These are phyloP conservation scores for Platycnemis pennipes DNA, from an alignment of 2,888 invertebrate species.

Conservation along the genomic window DNA sequence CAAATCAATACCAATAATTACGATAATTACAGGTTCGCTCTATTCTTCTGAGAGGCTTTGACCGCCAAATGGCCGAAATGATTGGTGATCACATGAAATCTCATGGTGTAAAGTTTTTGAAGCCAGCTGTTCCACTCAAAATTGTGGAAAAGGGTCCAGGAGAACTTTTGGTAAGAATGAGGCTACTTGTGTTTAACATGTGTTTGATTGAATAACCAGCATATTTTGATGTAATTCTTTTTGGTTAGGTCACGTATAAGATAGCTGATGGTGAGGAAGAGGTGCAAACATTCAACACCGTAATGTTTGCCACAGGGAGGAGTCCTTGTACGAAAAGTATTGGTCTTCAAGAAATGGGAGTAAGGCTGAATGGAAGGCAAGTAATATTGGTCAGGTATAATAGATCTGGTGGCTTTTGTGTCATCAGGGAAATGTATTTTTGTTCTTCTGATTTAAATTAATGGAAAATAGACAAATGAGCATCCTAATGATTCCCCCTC, in stretches of 20 bases:
- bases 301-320: conserved; percentile 82
- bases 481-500: no score
- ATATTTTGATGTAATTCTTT: not conserved
- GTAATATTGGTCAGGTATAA: conserved; percentile 44
- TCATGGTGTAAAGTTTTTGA: conserved; percentile 79
- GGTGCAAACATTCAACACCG: conserved; percentile 81
- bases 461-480: no score
- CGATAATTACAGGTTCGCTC: conserved; percentile 78
- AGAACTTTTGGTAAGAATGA: conserved; percentile 71
- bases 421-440: no score
- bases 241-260: conserved; percentile 76
- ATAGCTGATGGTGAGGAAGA: conserved; percentile 76
- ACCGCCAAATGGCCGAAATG: conserved; percentile 81
- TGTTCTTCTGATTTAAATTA: no score
- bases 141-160: conserved; percentile 77
- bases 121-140: conserved; percentile 78
- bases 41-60: conserved; percentile 82
- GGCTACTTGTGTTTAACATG: not conserved
- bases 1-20: not conserved
- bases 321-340: conserved; percentile 80
- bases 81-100: conserved; percentile 80
- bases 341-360: conserved; percentile 79
- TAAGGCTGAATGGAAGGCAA: conserved; percentile 77
- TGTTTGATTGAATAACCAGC: no score
- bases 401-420: no score